phyloP scores from a whole-genome alignment of 2,797 vertebrate species.

The Sebastes oblongus region DNA sequence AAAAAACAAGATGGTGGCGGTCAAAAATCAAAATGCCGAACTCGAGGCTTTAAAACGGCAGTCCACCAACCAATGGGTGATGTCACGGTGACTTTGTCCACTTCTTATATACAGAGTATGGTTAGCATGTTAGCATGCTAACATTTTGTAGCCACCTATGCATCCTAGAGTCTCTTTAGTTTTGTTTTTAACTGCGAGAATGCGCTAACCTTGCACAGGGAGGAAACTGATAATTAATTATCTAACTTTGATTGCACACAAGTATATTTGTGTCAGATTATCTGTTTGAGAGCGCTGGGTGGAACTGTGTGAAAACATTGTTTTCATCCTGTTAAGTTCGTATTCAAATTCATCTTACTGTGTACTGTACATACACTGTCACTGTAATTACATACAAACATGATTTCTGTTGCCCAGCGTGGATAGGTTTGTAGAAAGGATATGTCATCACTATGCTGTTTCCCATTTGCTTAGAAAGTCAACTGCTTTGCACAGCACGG shows the following conservation, averaged over 20 bases:
- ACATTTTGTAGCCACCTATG: background rate
- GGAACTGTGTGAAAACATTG: background rate
- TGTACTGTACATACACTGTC: slow-evolving; percentile 40
- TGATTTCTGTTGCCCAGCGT: slow-evolving; percentile 21
- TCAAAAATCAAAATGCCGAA: too few species aligned
- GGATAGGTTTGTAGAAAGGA: slow-evolving; percentile 36
- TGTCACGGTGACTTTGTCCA: fast-evolving
- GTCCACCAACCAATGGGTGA: too few species aligned
- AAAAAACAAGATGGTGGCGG: fast-evolving
- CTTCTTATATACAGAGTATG: too few species aligned
- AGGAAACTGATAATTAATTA: slow-evolving; percentile 1
- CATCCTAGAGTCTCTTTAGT: background rate
- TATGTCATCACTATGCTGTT: slow-evolving; percentile 51
- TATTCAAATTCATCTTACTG: slow-evolving; percentile 23
- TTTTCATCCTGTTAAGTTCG: slow-evolving; percentile 39
- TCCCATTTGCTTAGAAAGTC: slow-evolving; percentile 15
- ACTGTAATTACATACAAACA: slow-evolving; percentile 48
- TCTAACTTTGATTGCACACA: background rate
- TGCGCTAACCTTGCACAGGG: background rate
- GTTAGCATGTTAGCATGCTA: background rate
- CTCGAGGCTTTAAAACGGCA: fast-evolving
- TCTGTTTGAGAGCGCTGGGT: slow-evolving; percentile 15
- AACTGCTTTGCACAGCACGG: slow-evolving; percentile 14
- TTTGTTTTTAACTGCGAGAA: background rate
- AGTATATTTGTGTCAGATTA: background rate